Evolutionary conservation across 2,113 vertebrate genomes (phyloP).

Genomic region (Colistium nudipinnis): DNA sequence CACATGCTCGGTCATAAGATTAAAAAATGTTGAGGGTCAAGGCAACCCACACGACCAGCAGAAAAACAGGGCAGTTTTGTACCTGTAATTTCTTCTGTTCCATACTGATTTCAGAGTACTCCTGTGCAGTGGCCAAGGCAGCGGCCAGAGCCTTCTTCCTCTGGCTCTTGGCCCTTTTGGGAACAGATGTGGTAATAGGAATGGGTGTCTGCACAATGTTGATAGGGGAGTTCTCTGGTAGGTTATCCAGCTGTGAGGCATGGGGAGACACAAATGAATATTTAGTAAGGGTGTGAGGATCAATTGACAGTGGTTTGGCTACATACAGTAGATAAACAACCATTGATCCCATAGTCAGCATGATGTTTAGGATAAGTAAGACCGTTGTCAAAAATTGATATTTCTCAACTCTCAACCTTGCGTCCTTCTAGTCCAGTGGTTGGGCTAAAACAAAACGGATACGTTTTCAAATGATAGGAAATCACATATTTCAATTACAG

Average conservation of each 20-base stretch:
- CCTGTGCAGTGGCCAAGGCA: constrained; percentile 95
- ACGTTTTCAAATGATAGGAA: no score
- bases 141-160: constrained; percentile 98
- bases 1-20: not conserved
- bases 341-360: not conserved
- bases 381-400: not conserved
- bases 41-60: not conserved
- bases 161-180: constrained; percentile 98
- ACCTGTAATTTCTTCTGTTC: constrained; percentile 98
- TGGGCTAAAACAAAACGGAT: no score
- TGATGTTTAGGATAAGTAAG: no score
- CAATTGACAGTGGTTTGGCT: not conserved
- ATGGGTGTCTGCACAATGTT: constrained; percentile 98
- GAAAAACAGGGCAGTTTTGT: not conserved
- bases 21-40: not conserved
- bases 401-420: not conserved
- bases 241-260: constrained; percentile 88
- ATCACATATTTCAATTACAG: no score
- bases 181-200: constrained; percentile 97
- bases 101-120: constrained; percentile 99
- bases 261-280: not conserved
- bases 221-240: constrained; percentile 97
- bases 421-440: no score
- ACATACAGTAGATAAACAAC: not conserved
- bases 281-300: not conserved